A percentile compares a stretch with the other conserved stretches of the same genome.
Evolutionary conservation across 2,113 vertebrate genomes (phyloP).

Genomic region (Sebastes schlegelii): DNA sequence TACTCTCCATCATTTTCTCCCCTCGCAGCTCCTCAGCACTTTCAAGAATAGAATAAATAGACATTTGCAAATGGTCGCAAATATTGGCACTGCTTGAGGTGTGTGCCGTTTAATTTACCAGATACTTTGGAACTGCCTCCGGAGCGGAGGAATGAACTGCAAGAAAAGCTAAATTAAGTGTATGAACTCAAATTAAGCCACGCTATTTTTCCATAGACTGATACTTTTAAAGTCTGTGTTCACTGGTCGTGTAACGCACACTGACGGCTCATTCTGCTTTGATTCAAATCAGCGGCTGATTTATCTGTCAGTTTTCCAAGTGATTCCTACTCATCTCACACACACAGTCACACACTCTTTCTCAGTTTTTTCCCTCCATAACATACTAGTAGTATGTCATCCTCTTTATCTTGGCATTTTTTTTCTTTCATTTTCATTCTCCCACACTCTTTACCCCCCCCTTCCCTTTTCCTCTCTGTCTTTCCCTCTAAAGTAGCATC

Average conservation of each 20-base stretch:
- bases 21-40: constrained; percentile 59
- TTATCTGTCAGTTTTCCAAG: constrained; percentile 37
- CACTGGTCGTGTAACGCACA: background rate
- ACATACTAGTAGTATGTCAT: constrained; percentile 55
- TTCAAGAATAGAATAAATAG: constrained; percentile 75
- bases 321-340: constrained; percentile 17
- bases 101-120: constrained; percentile 70
- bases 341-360: constrained; percentile 4
- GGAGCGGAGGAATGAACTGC: constrained; percentile 53
- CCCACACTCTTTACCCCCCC: constrained; percentile 47
- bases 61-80: constrained; percentile 74
- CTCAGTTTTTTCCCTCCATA: constrained; percentile 13
- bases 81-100: constrained; percentile 73
- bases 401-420: constrained; percentile 52
- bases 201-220: constrained; percentile 31
- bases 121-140: constrained; percentile 59
- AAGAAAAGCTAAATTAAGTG: constrained; percentile 65
- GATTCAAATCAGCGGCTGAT: constrained; percentile 19
- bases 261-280: constrained; percentile 30
- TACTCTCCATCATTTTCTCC: constrained; percentile 50
- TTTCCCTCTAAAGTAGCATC: constrained; percentile 70
- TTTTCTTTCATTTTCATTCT: constrained; percentile 63
- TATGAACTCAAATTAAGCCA: constrained; percentile 58
- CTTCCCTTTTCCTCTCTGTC: constrained; percentile 27
- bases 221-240: constrained; percentile 28